These are phyloP conservation scores for Aphis gossypii DNA, from an alignment of 1,140 invertebrate species.

Conservation along the genomic window DNA sequence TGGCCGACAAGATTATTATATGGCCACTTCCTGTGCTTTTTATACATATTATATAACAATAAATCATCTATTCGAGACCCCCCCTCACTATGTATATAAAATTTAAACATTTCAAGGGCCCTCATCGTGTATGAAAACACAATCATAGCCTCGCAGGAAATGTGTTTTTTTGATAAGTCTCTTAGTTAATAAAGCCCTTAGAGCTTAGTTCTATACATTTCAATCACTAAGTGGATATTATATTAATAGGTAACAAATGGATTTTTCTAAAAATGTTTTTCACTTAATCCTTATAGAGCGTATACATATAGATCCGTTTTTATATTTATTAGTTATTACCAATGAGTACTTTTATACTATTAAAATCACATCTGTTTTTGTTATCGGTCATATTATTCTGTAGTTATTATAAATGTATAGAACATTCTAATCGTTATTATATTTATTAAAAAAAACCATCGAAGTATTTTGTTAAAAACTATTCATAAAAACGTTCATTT, in stretches of 20 bases:
- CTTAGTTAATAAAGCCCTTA: not conserved
- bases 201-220: not conserved
- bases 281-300: not conserved
- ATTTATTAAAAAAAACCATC: not conserved
- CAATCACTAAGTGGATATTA: not conserved
- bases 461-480: not conserved
- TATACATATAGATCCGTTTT: not conserved
- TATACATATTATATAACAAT: not conserved
- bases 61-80: not conserved
- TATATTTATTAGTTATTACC: not conserved
- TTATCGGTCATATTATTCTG: not conserved
- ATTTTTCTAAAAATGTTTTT: constrained; percentile 16
- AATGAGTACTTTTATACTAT: not conserved
- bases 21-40: not conserved
- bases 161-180: not conserved
- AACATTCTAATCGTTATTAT: not conserved
- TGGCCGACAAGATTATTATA: not conserved
- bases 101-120: not conserved
- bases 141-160: too few species aligned
- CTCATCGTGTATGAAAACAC: not conserved
- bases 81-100: not conserved
- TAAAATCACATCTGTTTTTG: not conserved
- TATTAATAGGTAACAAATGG: not conserved
- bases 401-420: not conserved
- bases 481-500: not conserved